Evolutionary conservation across 2,888 invertebrate genomes (phyloP), one percentile per base, ranked within the genome.

Genomic region (Hydrotaea diabolus): DNA sequence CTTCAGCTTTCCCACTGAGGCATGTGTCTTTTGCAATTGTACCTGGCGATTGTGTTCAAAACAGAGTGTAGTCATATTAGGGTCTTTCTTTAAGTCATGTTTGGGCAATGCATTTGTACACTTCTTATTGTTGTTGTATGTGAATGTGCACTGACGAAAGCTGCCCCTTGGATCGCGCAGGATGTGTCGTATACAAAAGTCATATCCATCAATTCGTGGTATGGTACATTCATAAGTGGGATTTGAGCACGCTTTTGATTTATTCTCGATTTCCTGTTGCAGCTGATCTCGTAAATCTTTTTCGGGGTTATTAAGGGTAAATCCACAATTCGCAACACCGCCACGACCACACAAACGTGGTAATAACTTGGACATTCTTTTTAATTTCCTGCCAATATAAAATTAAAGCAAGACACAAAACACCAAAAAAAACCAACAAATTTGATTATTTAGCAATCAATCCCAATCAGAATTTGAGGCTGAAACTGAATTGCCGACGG

Each of bases 151-250:
- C 87, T 96, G 96, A 85, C 95, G 95, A 91, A 95, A 99, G 0
- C 98, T 97, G 0, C 98, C 97, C 13, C 93, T 94, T 7, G 96
- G 94, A 91, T 98, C 98, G 87, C 95, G 95, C 72, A 98, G 93
- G 85, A 98, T 97, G 89, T 98, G 98, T 3, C 95, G 94, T 4
- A 94, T 93, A 90, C 98, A 98, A 91, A 95, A 97, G 83, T 95
- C 94, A 85, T 95, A 95, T 0, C 96, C 96, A 9, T 96, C 94
- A 0, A 97, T 91, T 62, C 95, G 94, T 0, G 95, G 93, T 36
- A 95, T 94, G 0, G 94, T 93, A 87, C 97, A 97, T 80, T 95
- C 94, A 88, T 95, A 96, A 0, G 94, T 93, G 43, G 94, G 92
- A 91, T 96, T 95, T 0, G 93, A 93, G 87, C 96, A 96, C 0